Base-by-base conservation (phyloP, 2,797 vertebrate species). In the Okamejei kenojei region DNA sequence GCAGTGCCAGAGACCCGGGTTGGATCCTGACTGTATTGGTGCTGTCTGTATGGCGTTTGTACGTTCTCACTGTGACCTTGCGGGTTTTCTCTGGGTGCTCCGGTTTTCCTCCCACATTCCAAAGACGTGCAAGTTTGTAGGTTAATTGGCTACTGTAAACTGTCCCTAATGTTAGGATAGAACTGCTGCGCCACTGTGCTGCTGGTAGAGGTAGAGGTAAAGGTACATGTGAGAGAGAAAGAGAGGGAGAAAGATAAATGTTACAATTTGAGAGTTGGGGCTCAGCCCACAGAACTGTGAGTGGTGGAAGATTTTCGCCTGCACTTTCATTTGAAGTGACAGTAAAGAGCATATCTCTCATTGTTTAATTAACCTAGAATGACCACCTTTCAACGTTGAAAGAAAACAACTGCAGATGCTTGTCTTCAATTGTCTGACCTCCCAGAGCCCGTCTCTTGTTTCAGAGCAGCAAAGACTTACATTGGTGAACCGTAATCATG, bases 311-410 rank as follows among this genome's bases (percentile, higher is more conserved):
- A 58, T 9, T 86, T 63, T 65, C 19, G 58, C 61, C 29, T 32
- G 58, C 15, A 19, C 15, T 65, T 65, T 63, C 58, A 2, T 63
- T 32, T n/a, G 13, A n/a, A 32, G 26, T 65, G 82, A 32, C 58
- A 86, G 26, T 29, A 65, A 84, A 81, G 13, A 65, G 29, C 58
- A 32, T 63, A 65, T 86, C 58, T 61, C 58, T 32, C 15, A 17
- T 32, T 86, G 82, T 32, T 61, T 86, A 86, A 86, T 86, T 86
- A 86, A 86, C 15, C 82, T 15, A n/a, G 82, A n/a, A 86, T 63
- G 58, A 29, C 29, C n/a, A 65, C 61, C 29, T 86, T 32, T n/a
- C 82, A 65, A 63, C 29, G 7, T 86, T 65, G 82, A 86, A 86
- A 2, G 6, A 32, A 63, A 63, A 84, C 61, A 84, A 84, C 61